These are phyloP conservation scores for Hyles vespertilio DNA, from an alignment of 1,140 invertebrate species.

Conservation along the genomic window DNA sequence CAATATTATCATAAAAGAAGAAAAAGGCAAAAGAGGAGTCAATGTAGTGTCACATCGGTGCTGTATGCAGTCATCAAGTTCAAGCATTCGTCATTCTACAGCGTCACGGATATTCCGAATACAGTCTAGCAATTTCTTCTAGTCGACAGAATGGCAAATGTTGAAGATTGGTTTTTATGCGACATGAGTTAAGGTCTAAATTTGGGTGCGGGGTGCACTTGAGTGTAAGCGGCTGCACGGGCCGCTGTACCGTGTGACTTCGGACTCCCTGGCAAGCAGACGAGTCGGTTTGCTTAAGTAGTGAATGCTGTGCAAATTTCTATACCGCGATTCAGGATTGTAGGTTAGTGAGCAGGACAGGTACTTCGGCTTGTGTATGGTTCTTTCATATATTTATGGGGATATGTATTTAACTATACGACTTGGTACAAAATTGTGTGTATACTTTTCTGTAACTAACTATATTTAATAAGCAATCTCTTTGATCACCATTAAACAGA, in stretches of 20 bases:
- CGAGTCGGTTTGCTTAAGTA: constrained; percentile 23
- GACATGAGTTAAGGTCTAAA: constrained; percentile 37
- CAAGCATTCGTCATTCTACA: constrained; percentile 66
- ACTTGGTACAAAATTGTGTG: too few species aligned
- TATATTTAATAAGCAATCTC: too few species aligned
- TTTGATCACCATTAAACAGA: too few species aligned
- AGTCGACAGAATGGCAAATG: constrained; percentile 67
- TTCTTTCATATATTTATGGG: not conserved
- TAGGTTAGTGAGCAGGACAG: constrained; percentile 13
- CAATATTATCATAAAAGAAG: not conserved
- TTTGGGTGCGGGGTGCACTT: constrained; percentile 45
- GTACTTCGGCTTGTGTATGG: not conserved
- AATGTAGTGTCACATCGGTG: constrained; percentile 41
- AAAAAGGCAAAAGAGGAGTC: constrained; percentile 49
- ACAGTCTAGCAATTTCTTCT: constrained; percentile 60
- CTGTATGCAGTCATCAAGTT: constrained; percentile 49
- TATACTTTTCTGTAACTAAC: too few species aligned
- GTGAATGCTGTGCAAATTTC: constrained; percentile 26
- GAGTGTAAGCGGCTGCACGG: constrained; percentile 42
- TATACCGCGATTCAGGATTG: constrained; percentile 38
- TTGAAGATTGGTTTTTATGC: constrained; percentile 47
- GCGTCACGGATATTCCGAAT: constrained; percentile 47
- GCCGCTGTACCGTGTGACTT: constrained; percentile 48
- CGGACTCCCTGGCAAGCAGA: constrained; percentile 39
- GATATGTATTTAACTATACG: not conserved